Conservation (phyloP, 2,113 vertebrate genomes). For the Cairina moschata region DNA sequence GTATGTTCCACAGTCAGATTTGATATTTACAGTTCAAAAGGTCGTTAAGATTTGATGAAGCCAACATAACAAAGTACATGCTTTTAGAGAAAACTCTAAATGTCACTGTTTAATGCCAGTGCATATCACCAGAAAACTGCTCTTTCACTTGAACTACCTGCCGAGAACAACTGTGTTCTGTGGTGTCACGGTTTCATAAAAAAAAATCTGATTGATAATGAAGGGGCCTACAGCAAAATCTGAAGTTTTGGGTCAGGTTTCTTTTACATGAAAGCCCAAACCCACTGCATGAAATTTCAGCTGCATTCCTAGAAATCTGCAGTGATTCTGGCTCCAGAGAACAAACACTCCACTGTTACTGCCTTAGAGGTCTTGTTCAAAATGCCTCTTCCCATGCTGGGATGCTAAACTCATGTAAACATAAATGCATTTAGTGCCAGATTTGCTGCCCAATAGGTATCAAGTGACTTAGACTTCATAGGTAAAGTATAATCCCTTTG, state of each 20-base stretch:
- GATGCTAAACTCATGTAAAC: constrained; percentile 26
- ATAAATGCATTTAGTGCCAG: background rate
- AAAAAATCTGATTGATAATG: constrained; percentile 8
- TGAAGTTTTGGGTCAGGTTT: constrained; percentile 58
- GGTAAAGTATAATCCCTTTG: background rate
- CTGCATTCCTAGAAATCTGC: constrained; percentile 56
- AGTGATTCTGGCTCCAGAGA: constrained; percentile 35
- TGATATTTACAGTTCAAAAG: background rate
- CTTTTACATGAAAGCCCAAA: constrained; percentile 40
- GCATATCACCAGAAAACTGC: background rate
- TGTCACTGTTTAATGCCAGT: background rate
- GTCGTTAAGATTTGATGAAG: background rate
- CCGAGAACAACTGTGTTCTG: constrained; percentile 7
- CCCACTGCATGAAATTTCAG: constrained; percentile 45
- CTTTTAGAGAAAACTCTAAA: background rate
- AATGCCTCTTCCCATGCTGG: constrained; percentile 34
- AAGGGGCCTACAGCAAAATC: constrained; percentile 16
- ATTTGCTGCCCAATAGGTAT: background rate
- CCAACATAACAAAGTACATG: background rate
- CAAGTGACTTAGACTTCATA: background rate
- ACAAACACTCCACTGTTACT: constrained; percentile 54
- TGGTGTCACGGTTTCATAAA: constrained; percentile 22
- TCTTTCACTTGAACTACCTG: background rate
- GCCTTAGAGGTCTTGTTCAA: background rate
- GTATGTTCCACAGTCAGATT: background rate